Evolutionary conservation across 1,140 invertebrate species (phyloP).

Genomic region (Heliconius melpomene): DNA sequence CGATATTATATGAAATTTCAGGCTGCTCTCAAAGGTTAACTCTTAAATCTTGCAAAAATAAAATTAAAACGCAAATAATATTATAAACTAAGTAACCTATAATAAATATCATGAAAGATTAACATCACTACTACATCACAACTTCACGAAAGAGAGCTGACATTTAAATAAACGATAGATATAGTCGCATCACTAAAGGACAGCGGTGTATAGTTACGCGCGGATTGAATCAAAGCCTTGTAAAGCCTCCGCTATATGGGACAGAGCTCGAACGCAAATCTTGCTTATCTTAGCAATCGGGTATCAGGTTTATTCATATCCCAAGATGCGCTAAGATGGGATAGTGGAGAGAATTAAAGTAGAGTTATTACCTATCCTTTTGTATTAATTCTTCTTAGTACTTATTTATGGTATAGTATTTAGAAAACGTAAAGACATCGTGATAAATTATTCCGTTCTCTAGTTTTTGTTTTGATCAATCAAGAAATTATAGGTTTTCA

Average conservation of each 20-base stretch:
- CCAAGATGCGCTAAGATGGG: neutral
- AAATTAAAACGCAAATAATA: neutral
- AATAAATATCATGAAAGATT: slow-evolving; percentile 2
- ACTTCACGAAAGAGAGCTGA: neutral
- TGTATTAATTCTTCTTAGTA: no score
- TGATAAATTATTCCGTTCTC: neutral
- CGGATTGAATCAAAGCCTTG: slow-evolving; percentile 64
- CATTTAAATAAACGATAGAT: slow-evolving; percentile 13
- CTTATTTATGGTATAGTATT: neutral
- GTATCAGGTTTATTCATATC: slow-evolving; percentile 42
- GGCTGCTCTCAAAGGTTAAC: no score
- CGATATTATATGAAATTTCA: no score
- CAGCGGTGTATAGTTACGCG: slow-evolving; percentile 58
- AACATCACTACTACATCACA: slow-evolving; percentile 1
- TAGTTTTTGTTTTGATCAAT: neutral
- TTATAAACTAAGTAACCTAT: neutral
- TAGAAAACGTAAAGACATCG: neutral
- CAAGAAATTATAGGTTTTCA: no score
- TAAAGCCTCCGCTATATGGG: slow-evolving; percentile 61
- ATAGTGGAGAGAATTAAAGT: neutral
- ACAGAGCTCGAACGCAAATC: slow-evolving; percentile 39
- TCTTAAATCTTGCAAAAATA: neutral
- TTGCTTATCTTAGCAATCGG: slow-evolving; percentile 36
- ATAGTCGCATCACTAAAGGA: slow-evolving; percentile 50
- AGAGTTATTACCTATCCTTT: neutral